A percentile compares a stretch with the other conserved stretches of the same genome.
Evolutionary conservation across 2,888 invertebrate genomes (phyloP).

Genomic region (Euclidia mi): DNA sequence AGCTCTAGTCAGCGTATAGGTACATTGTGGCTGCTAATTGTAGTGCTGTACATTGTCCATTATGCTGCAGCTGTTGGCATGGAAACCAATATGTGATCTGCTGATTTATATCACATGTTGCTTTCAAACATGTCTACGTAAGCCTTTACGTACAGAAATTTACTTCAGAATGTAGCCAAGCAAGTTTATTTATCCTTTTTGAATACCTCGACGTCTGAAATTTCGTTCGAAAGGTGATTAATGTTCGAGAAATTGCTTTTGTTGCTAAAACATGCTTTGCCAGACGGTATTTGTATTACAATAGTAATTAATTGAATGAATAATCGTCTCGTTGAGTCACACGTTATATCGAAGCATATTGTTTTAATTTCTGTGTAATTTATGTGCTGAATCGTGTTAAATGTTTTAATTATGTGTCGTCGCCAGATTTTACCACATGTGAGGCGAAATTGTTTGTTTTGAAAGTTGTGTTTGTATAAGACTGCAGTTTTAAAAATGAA

Average conservation of each 20-base stretch:
- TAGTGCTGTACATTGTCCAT: too few species aligned
- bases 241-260: constrained; percentile 12
- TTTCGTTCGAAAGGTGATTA: constrained; percentile 1
- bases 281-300: constrained; percentile 37
- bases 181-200: constrained; percentile 16
- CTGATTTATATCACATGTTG: not conserved
- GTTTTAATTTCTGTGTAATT: constrained; percentile 49
- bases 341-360: constrained; percentile 30
- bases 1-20: too few species aligned
- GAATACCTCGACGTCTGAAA: not conserved
- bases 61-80: too few species aligned
- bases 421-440: constrained; percentile 29
- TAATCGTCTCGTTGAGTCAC: constrained; percentile 55
- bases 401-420: constrained; percentile 50
- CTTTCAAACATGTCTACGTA: not conserved
- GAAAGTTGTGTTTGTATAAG: not conserved
- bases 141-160: constrained; percentile 3
- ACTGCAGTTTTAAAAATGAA: too few species aligned
- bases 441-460: constrained; percentile 24
- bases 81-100: too few species aligned
- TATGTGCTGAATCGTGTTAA: constrained; percentile 31
- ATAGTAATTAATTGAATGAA: constrained; percentile 55
- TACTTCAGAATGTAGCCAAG: constrained; percentile 8
- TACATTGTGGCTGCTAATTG: too few species aligned
- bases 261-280: constrained; percentile 27